Conservation (phyloP, 2,113 vertebrate species). For the Lamprotornis superbus region DNA sequence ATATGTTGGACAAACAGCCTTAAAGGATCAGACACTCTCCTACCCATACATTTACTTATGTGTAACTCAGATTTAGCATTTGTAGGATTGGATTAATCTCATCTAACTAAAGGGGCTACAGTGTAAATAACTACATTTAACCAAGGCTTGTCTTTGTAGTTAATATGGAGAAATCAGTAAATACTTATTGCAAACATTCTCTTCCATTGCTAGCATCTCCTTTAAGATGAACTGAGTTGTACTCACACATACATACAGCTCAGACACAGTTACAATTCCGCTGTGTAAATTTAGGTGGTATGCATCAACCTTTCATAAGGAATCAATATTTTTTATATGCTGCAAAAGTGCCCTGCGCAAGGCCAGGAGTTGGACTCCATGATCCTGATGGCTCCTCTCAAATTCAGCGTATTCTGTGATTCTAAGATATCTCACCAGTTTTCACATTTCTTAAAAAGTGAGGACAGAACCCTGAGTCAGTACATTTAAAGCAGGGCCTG, state of each 20-base stretch:
- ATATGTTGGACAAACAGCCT: background rate
- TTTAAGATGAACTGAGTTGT: background rate
- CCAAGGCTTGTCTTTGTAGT: fast-evolving
- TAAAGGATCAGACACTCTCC: background rate
- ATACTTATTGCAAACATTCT: background rate
- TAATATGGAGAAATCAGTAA: background rate
- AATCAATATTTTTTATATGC: background rate
- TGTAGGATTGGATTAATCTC: background rate
- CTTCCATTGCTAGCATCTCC: background rate
- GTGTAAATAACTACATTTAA: background rate
- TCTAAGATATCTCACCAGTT: background rate
- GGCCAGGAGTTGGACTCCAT: background rate
- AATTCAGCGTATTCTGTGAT: background rate
- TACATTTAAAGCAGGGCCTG: background rate
- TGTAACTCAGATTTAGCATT: background rate
- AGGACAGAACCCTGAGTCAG: background rate
- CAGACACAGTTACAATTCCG: background rate
- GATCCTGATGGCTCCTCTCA: background rate
- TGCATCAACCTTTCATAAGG: background rate
- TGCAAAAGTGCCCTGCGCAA: fast-evolving
- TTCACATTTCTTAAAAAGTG: background rate
- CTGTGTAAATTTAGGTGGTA: background rate
- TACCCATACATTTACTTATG: background rate
- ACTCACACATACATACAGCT: background rate
- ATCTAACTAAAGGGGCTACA: background rate